phyloP scores from a whole-genome alignment of 2,113 vertebrate genomes.

The Ciconia maguari region DNA sequence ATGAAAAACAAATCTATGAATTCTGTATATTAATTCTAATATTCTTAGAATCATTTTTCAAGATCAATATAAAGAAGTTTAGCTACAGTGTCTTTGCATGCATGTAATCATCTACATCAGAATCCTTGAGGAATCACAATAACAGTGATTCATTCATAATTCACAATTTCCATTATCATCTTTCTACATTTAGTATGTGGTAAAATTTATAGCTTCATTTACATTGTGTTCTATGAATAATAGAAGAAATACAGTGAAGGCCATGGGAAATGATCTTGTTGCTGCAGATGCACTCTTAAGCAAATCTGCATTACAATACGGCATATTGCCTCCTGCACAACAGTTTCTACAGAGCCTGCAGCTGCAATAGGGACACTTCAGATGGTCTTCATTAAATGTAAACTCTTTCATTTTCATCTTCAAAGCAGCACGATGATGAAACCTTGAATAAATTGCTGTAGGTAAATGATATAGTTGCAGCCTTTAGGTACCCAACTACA shows the following conservation, averaged over 20 bases:
- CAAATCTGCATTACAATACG: conserved; percentile 76
- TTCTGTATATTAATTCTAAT: conserved; percentile 60
- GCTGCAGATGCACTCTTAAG: conserved; percentile 66
- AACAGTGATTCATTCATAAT: conserved; percentile 87
- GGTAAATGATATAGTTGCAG: conserved; percentile 56
- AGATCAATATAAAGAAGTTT: conserved; percentile 67
- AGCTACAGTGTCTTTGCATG: conserved; percentile 67
- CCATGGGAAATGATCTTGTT: conserved; percentile 74
- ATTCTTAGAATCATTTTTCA: conserved; percentile 56
- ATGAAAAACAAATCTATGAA: conserved; percentile 52
- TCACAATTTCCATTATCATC: conserved; percentile 84
- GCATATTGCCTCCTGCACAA: conserved; percentile 5
- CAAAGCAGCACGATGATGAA: conserved; percentile 60
- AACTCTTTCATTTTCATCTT: conserved; percentile 73
- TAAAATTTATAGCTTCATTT: conserved; percentile 86
- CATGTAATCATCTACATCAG: conserved; percentile 77
- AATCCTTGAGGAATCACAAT: conserved; percentile 82
- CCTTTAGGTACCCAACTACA: neutral
- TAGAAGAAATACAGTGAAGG: conserved; percentile 83
- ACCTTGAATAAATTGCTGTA: conserved; percentile 66
- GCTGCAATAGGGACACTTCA: conserved; percentile 70
- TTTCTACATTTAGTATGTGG: conserved; percentile 76
- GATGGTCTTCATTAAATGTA: conserved; percentile 68
- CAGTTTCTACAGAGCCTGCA: conserved; percentile 59
- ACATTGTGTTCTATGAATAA: conserved; percentile 86